phyloP scores from a whole-genome alignment of 2,797 vertebrate genomes.

The Myotis daubentonii region DNA sequence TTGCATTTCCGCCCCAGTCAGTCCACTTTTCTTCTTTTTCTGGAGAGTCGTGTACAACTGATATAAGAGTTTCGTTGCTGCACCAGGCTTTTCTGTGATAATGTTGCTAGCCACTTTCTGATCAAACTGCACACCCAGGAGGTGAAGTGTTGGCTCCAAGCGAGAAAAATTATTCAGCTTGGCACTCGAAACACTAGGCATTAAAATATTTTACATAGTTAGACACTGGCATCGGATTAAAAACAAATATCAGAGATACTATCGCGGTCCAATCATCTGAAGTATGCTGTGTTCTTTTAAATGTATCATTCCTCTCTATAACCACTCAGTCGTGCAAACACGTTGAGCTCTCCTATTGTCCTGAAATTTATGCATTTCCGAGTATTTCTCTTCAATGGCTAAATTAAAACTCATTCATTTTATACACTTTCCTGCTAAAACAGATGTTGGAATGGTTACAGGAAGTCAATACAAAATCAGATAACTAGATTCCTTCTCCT shows the following conservation, averaged over 20 bases:
- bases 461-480: background rate
- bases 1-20: constrained; percentile 86
- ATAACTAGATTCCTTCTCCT: background rate
- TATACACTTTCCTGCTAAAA: constrained; percentile 12
- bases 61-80: constrained; percentile 91
- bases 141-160: constrained; percentile 91
- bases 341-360: background rate
- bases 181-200: constrained; percentile 84
- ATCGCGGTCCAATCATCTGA: background rate
- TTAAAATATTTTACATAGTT: constrained; percentile 56
- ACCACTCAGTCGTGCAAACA: background rate
- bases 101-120: constrained; percentile 88
- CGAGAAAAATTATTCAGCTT: constrained; percentile 94
- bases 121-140: constrained; percentile 92
- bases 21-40: constrained; percentile 89
- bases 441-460: background rate
- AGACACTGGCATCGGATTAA: background rate
- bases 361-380: background rate
- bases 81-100: constrained; percentile 91
- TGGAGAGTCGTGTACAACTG: constrained; percentile 92
- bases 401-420: constrained; percentile 8
- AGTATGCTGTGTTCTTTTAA: background rate
- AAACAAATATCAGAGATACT: background rate
- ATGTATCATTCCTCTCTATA: background rate
- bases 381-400: background rate